These are phyloP conservation scores for Acanthiza pusilla DNA, from an alignment of 2,797 vertebrate genomes.

Conservation along the genomic window DNA sequence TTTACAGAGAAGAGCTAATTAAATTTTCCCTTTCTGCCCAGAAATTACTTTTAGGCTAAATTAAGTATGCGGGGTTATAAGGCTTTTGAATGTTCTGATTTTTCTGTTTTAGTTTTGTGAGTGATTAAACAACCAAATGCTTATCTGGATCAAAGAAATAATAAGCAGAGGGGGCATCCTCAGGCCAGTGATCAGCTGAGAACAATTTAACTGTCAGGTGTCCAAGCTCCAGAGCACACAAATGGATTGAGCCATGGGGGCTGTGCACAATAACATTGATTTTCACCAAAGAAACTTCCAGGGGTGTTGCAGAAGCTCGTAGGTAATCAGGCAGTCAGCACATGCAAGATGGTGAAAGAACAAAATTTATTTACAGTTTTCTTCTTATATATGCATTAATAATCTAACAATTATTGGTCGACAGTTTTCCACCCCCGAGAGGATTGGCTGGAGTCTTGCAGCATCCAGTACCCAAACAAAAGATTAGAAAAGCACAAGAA, in stretches of 20 bases:
- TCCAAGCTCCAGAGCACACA: not conserved
- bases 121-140: constrained; percentile 18
- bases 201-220: not conserved
- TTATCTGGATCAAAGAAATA: constrained; percentile 59
- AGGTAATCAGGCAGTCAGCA: no score
- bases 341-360: no score
- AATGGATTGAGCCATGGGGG: not conserved
- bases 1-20: constrained; percentile 69
- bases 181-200: constrained; percentile 1
- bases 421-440: no score
- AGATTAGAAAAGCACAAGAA: no score
- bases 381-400: no score
- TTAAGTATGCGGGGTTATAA: constrained; percentile 24
- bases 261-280: not conserved
- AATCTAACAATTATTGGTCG: no score
- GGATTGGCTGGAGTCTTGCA: no score
- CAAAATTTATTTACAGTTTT: no score
- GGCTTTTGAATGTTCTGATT: constrained; percentile 25
- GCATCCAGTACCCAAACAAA: no score
- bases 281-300: not conserved
- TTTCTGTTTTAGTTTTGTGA: constrained; percentile 29
- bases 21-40: constrained; percentile 64
- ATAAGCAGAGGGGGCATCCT: constrained; percentile 42
- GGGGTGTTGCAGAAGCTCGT: no score
- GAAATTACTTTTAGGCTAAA: constrained; percentile 62